phyloP scores from a whole-genome alignment of 2,113 vertebrate genomes.

The Muscicapa adusta region DNA sequence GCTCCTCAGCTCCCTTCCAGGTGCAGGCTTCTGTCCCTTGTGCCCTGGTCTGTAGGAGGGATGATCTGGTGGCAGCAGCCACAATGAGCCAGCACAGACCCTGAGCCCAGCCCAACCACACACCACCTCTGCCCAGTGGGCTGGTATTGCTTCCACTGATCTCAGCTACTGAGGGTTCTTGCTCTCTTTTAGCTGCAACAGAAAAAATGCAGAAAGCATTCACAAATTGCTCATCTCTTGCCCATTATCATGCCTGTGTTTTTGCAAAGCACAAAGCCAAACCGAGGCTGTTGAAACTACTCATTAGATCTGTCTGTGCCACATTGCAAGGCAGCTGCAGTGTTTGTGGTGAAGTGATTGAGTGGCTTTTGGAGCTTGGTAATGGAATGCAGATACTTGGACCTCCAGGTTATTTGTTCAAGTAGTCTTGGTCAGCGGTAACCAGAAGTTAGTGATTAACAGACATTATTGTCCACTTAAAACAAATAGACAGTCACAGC shows the following conservation, averaged over 20 bases:
- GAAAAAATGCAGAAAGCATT: background rate
- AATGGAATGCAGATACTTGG: background rate
- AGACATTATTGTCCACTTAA: background rate
- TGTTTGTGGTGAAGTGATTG: background rate
- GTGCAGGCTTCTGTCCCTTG: background rate
- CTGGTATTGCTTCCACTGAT: background rate
- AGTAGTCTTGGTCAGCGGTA: background rate
- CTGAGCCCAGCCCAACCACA: background rate
- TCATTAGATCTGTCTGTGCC: background rate
- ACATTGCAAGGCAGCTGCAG: background rate
- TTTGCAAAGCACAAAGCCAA: background rate
- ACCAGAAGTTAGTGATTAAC: background rate
- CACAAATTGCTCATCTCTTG: background rate
- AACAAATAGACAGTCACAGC: background rate
- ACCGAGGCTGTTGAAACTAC: background rate
- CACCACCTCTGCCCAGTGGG: rapidly evolving
- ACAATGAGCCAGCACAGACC: background rate
- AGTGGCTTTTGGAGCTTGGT: background rate
- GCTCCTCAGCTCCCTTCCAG: background rate
- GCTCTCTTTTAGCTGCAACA: background rate
- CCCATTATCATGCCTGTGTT: background rate
- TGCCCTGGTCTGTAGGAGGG: rapidly evolving
- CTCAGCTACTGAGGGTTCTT: background rate
- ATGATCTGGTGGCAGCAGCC: background rate
- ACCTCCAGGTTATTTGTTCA: background rate